Percentiles rank a stretch among this genome's conserved stretches.
These are phyloP conservation scores for Urocyon cinereoargenteus DNA, from an alignment of 2,797 vertebrate genomes.

Conservation along the genomic window DNA sequence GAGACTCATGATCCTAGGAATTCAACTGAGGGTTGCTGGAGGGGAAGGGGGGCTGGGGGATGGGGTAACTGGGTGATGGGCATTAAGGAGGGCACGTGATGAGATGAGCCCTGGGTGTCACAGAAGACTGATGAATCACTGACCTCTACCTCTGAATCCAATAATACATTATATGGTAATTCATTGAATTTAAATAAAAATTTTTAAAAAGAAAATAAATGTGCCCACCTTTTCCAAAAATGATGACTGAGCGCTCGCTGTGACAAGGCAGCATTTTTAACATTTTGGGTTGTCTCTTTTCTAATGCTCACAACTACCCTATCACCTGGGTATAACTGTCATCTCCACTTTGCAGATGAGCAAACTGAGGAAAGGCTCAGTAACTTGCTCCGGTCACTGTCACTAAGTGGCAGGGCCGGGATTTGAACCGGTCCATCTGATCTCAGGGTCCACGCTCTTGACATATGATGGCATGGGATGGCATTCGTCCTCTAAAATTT, in stretches of 20 bases:
- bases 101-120: too few relatives aligned
- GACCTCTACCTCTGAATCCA: too few relatives aligned
- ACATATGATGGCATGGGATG: fast-evolving
- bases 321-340: background rate
- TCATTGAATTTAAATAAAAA: too few relatives aligned
- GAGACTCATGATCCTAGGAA: too few relatives aligned
- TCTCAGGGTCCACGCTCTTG: background rate
- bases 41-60: too few relatives aligned
- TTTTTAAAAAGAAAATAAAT: background rate
- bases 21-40: too few relatives aligned
- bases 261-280: background rate
- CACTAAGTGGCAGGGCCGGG: background rate
- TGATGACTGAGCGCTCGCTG: background rate
- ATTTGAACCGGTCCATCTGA: background rate
- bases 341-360: background rate
- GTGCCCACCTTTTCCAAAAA: constrained; percentile 1
- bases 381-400: background rate
- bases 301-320: background rate
- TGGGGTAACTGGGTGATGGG: too few relatives aligned
- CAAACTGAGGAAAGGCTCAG: background rate
- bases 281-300: background rate
- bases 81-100: too few relatives aligned
- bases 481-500: background rate
- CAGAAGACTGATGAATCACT: too few relatives aligned
- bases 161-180: too few relatives aligned